These are phyloP conservation scores for Natrix natrix DNA, from an alignment of 2,797 vertebrate genomes.

Conservation along the genomic window DNA sequence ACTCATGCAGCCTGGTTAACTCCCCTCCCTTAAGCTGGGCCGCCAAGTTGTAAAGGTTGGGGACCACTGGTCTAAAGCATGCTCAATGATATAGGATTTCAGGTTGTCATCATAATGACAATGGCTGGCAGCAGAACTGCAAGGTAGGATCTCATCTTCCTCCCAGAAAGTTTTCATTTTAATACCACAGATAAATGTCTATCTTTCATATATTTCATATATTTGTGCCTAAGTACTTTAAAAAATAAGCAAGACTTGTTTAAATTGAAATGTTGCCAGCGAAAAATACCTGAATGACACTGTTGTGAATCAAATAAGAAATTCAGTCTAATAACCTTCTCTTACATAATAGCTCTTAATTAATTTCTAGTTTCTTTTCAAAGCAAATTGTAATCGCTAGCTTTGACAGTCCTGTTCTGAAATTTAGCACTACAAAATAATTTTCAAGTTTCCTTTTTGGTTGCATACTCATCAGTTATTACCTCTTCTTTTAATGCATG, in stretches of 20 bases:
- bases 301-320: not conserved
- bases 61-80: not conserved
- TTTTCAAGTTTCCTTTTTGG: not conserved
- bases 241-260: not conserved
- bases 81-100: conserved; percentile 18
- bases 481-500: conserved; percentile 92
- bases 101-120: conserved; percentile 35
- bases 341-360: not conserved
- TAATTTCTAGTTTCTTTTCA: not conserved
- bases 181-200: not conserved
- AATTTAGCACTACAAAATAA: not conserved
- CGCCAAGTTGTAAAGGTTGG: not conserved
- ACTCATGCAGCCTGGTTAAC: not conserved
- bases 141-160: conserved; percentile 21
- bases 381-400: not conserved
- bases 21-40: accelerated
- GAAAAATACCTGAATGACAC: not conserved
- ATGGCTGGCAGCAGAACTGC: not conserved
- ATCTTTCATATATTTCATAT: conserved; percentile 12
- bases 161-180: conserved; percentile 22
- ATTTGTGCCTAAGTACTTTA: not conserved
- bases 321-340: not conserved
- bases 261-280: not conserved
- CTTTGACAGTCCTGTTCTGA: not conserved
- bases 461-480: conserved; percentile 45